phyloP scores from a whole-genome alignment of 2,113 vertebrate species.

The Platanista minor region DNA sequence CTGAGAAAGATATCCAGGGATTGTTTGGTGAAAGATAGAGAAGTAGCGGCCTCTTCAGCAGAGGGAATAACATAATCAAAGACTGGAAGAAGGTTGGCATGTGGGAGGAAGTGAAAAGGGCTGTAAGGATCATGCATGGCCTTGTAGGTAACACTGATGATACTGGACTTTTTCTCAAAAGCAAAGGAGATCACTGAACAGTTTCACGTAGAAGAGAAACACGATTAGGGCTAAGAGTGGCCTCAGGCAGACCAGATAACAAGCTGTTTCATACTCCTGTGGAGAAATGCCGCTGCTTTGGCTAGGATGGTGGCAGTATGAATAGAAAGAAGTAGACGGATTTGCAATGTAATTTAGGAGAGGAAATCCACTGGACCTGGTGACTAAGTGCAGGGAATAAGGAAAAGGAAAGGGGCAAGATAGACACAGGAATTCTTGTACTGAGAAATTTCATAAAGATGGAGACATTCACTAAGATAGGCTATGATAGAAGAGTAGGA shows the following conservation, averaged over 20 bases:
- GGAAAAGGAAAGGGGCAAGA: not conserved
- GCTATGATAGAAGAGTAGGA: not conserved
- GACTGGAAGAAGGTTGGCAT: not conserved
- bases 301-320: not conserved
- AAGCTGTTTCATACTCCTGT: not conserved
- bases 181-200: not conserved
- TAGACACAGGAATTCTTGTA: not conserved
- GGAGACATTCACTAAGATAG: not conserved
- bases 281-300: not conserved
- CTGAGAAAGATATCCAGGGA: not conserved
- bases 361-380: not conserved
- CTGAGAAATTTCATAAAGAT: not conserved
- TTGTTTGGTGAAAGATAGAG: not conserved
- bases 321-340: not conserved
- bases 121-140: not conserved
- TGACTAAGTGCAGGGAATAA: not conserved
- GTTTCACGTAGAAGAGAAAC: not conserved
- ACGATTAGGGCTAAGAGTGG: not conserved
- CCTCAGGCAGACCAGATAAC: not conserved
- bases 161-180: not conserved
- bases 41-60: not conserved
- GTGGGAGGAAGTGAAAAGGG: not conserved
- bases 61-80: not conserved
- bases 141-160: not conserved
- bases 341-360: not conserved